These are phyloP conservation scores for Nineta flava DNA, from an alignment of 2,888 invertebrate species.

Conservation along the genomic window DNA sequence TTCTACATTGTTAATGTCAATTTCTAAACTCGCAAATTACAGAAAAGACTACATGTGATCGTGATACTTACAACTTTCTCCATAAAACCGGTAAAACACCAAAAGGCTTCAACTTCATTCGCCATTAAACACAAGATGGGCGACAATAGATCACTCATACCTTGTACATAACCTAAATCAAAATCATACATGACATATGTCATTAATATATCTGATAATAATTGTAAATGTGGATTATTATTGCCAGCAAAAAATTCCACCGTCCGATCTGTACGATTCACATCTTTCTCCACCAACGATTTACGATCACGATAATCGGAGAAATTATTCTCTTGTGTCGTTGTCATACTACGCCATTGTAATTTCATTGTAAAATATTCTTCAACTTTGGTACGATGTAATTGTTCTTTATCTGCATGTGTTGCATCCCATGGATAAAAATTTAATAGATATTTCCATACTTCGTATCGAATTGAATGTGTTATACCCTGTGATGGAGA, in stretches of 20 bases:
- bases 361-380: constrained; percentile 92
- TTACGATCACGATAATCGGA: constrained; percentile 79
- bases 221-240: constrained; percentile 71
- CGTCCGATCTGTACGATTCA: constrained; percentile 85
- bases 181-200: constrained; percentile 99
- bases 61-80: constrained; percentile 63
- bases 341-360: constrained; percentile 87
- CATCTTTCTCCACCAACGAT: constrained; percentile 93
- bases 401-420: constrained; percentile 46
- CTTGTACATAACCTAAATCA: constrained; percentile 89
- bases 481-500: constrained; percentile 50
- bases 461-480: constrained; percentile 56
- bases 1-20: no score
- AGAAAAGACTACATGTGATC: no score
- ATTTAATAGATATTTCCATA: constrained; percentile 90
- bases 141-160: constrained; percentile 94
- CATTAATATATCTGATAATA: constrained; percentile 85
- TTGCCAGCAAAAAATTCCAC: constrained; percentile 88
- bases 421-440: constrained; percentile 78
- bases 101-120: constrained; percentile 93
- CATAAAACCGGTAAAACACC: constrained; percentile 99
- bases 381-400: constrained; percentile 55
- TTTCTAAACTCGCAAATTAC: no score
- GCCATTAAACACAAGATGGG: constrained; percentile 79
- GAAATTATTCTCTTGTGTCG: constrained; percentile 76